These are phyloP conservation scores for Dysidea cf. avara DNA, from an alignment of 37 sponge, comb jelly and placozoan genomes.

Conservation along the genomic window DNA sequence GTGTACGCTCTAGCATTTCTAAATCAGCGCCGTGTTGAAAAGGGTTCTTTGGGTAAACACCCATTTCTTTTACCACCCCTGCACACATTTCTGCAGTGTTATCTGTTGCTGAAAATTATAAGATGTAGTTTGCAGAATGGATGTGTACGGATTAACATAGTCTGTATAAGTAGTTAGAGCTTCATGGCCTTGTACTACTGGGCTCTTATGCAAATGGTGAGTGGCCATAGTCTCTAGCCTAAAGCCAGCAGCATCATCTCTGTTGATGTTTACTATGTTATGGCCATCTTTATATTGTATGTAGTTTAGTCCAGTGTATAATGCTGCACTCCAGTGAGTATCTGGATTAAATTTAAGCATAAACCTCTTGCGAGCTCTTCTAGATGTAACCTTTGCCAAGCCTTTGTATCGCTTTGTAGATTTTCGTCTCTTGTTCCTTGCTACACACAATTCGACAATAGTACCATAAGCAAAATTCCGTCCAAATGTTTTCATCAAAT, in stretches of 20 bases:
- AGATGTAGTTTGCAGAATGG: no score
- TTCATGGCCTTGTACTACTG: no score
- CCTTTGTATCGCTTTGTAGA: constrained; percentile 23
- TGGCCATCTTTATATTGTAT: constrained; percentile 43
- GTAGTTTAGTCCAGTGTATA: constrained; percentile 16
- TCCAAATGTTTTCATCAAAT: no score
- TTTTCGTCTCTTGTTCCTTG: constrained; percentile 11
- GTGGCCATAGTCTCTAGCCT: constrained; percentile 47
- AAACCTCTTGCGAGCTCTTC: constrained; percentile 22
- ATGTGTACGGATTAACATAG: no score
- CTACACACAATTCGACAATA: constrained; percentile 42
- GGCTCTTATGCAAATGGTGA: constrained; percentile 22
- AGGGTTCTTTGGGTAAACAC: constrained; percentile 24
- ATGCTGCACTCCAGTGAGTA: constrained; percentile 26
- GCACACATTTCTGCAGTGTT: no score
- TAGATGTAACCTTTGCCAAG: constrained; percentile 22
- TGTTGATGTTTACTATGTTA: constrained; percentile 30
- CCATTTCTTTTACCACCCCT: constrained; percentile 22
- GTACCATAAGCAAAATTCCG: constrained; percentile 28
- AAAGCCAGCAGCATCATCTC: constrained; percentile 66
- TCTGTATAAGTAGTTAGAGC: constrained; percentile 20
- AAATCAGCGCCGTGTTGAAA: constrained; percentile 29
- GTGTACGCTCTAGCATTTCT: not conserved
- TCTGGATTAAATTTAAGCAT: no score
- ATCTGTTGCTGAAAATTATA: constrained; percentile 11